Evolutionary conservation across 1,140 invertebrate genomes (phyloP).

Genomic region (Cotesia chilonis): DNA sequence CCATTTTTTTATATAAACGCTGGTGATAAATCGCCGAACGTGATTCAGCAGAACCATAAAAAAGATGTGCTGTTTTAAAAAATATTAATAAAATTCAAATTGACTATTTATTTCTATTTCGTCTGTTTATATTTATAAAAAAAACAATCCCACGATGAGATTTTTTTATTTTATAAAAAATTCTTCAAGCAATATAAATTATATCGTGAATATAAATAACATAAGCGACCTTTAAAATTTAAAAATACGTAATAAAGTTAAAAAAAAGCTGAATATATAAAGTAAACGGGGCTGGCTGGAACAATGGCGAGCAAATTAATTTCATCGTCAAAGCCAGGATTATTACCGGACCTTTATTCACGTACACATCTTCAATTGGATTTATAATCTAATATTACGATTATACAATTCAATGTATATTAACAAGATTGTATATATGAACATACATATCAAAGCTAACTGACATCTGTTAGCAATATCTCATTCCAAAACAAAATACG

Average conservation of each 20-base stretch:
- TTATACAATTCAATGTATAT: not conserved
- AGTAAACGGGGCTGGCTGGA: not conserved
- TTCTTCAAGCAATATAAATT: not conserved
- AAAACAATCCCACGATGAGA: no score
- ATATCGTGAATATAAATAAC: not conserved
- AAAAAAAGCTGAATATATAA: no score
- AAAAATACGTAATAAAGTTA: no score
- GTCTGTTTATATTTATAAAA: no score
- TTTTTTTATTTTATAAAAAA: not conserved
- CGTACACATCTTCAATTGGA: not conserved
- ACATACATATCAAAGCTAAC: slow-evolving; percentile 8
- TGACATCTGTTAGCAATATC: slow-evolving; percentile 46
- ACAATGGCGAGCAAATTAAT: not conserved
- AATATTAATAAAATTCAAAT: no score
- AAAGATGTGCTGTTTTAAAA: no score
- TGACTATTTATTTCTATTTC: no score
- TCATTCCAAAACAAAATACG: slow-evolving; percentile 44
- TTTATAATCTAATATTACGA: not conserved
- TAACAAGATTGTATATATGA: not conserved
- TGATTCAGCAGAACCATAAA: no score
- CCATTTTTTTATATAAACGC: no score
- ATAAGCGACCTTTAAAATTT: not conserved
- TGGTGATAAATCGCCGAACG: no score
- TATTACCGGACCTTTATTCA: not conserved
- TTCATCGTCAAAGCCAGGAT: not conserved